Conservation (phyloP, 1,140 invertebrate species). For the Anastrepha obliqua region DNA sequence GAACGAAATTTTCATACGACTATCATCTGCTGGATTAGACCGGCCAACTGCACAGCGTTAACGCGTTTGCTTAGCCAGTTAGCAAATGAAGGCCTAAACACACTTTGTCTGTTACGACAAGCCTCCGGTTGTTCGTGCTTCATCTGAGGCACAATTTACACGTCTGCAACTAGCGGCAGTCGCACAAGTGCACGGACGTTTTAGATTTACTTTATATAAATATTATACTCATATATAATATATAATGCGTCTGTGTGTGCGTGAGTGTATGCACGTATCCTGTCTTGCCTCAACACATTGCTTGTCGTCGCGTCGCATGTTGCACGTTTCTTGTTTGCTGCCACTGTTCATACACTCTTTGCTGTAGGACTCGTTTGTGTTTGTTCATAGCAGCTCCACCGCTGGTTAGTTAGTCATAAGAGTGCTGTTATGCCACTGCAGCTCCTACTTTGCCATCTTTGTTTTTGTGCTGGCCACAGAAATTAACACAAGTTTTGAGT, state of each 20-base stretch:
- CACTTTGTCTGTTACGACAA: neutral
- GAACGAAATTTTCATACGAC: constrained; percentile 11
- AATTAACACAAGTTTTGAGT: constrained; percentile 21
- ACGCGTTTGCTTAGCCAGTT: constrained; percentile 39
- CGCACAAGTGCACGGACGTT: neutral
- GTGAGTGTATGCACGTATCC: too few species aligned
- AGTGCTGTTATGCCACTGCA: neutral
- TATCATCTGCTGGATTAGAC: constrained; percentile 5
- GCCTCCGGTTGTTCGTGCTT: constrained; percentile 24
- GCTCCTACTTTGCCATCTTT: neutral
- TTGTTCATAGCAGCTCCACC: neutral
- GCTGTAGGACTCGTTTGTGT: neutral
- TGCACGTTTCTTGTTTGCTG: neutral
- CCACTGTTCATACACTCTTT: neutral
- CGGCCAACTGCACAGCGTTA: neutral
- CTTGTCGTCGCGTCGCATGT: too few species aligned
- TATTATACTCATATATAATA: neutral
- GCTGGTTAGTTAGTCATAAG: neutral
- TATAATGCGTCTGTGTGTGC: neutral
- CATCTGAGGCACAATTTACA: constrained; percentile 41
- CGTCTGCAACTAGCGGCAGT: constrained; percentile 29
- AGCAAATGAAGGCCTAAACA: constrained; percentile 48
- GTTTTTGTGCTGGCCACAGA: neutral
- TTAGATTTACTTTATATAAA: neutral
- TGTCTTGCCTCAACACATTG: too few species aligned